Conservation (phyloP, 2,113 vertebrate species). For the Cyanoliseus patagonus region DNA sequence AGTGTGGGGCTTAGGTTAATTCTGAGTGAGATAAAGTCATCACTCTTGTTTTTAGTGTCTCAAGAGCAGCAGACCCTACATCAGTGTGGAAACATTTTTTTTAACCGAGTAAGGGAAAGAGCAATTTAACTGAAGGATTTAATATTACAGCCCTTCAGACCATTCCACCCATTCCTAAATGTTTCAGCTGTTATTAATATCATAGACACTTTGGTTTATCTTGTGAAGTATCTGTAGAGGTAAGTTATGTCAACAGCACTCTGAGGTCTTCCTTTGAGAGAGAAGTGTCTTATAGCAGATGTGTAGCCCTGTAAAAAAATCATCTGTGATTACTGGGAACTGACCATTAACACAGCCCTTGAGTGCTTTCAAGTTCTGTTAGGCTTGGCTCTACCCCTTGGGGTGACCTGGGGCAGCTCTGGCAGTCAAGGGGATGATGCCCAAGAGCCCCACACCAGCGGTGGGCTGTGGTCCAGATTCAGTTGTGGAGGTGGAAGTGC, state of each 20-base stretch:
- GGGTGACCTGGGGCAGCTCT: not conserved
- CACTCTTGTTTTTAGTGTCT: not conserved
- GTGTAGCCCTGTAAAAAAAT: not conserved
- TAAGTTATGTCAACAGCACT: not conserved
- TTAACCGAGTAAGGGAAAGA: not conserved
- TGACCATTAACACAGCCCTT: not conserved
- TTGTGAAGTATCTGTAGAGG: not conserved
- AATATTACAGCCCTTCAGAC: not conserved
- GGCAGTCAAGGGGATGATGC: not conserved
- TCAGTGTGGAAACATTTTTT: not conserved
- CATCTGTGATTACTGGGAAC: not conserved
- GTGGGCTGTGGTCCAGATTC: not conserved
- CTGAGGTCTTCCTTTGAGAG: not conserved
- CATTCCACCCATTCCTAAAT: constrained; percentile 10
- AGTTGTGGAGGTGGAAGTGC: not conserved
- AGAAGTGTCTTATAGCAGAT: not conserved
- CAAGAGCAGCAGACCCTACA: not conserved
- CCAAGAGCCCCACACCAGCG: accelerated
- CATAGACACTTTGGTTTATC: not conserved
- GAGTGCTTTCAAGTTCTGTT: not conserved
- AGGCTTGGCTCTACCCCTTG: not conserved
- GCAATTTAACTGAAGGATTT: not conserved
- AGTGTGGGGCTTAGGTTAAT: not conserved
- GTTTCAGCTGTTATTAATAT: not conserved
- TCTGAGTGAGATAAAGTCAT: not conserved